Percentiles rank a stretch among this genome's conserved stretches.
Conservation (phyloP, 2,888 invertebrate species). For the Machimus atricapillus region DNA sequence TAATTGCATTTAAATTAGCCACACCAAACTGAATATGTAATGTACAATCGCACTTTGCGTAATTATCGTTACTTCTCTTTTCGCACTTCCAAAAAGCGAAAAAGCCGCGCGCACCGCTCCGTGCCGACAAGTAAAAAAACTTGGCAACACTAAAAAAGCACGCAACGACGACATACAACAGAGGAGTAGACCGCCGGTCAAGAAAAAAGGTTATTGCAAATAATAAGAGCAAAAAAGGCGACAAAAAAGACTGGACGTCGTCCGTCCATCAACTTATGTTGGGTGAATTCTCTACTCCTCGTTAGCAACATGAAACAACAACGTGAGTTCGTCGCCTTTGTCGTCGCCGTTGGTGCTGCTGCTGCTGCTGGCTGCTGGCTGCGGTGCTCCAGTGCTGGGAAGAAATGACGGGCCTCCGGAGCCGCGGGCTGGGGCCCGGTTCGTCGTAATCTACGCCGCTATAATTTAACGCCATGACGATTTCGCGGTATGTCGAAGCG, state of each 20-base stretch:
- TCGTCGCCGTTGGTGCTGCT: neutral
- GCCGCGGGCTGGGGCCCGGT: neutral
- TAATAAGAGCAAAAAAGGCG: neutral
- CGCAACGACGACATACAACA: neutral
- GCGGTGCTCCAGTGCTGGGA: neutral
- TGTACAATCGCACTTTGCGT: neutral
- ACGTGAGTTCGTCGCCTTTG: neutral
- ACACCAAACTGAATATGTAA: neutral
- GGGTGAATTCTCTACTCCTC: neutral
- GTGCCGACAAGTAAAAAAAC: neutral
- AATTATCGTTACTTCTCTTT: constrained; percentile 12
- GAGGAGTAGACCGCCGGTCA: neutral
- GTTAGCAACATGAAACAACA: constrained; percentile 11
- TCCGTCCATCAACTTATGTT: neutral
- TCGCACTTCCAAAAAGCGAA: neutral
- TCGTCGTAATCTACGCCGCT: neutral
- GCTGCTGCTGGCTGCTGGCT: neutral
- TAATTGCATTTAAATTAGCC: constrained; percentile 7
- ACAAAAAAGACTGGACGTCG: neutral
- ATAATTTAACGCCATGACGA: neutral
- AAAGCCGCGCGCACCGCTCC: neutral
- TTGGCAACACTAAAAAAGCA: constrained; percentile 7
- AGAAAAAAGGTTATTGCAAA: neutral
- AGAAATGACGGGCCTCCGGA: neutral
- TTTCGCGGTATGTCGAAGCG: neutral